Conservation (phyloP, 2,888 invertebrate genomes). For the Criorhina ranunculi region DNA sequence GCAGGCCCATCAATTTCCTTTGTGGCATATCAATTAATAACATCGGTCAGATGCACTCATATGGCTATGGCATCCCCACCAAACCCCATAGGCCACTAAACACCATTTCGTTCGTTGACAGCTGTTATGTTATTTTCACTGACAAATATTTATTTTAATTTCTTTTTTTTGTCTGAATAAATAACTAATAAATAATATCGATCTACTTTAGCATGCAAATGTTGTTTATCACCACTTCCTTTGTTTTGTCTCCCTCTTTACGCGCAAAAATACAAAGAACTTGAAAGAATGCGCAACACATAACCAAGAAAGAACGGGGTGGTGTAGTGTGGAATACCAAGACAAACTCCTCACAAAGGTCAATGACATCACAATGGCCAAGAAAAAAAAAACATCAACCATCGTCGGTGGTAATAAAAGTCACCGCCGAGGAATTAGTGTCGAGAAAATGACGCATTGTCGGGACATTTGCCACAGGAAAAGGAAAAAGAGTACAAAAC, state of each 20-base stretch:
- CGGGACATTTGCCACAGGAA: slow-evolving; percentile 27
- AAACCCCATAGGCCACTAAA: neutral
- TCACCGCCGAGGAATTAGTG: slow-evolving; percentile 4
- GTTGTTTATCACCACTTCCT: neutral
- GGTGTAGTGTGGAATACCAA: neutral
- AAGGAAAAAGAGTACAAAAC: slow-evolving; percentile 16
- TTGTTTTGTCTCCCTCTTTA: slow-evolving; percentile 22
- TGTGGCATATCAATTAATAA: slow-evolving; percentile 71
- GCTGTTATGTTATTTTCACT: slow-evolving; percentile 44
- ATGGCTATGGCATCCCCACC: neutral
- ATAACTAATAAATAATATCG: slow-evolving; percentile 23
- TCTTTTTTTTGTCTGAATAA: slow-evolving; percentile 2
- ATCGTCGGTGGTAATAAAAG: slow-evolving; percentile 21
- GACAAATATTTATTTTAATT: slow-evolving; percentile 35
- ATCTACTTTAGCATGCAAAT: slow-evolving; percentile 8
- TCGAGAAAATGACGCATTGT: slow-evolving; percentile 41
- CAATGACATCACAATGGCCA: slow-evolving; percentile 60
- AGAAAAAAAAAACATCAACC: too few species aligned
- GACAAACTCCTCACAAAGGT: slow-evolving; percentile 26
- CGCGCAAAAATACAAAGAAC: too few species aligned
- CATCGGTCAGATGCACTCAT: slow-evolving; percentile 22
- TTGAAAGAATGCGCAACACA: too few species aligned
- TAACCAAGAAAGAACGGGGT: neutral
- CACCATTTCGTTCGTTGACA: slow-evolving; percentile 25
- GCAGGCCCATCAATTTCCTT: slow-evolving; percentile 49